Percentiles rank a stretch among this genome's conserved stretches.
phyloP scores from a whole-genome alignment of 2,888 invertebrate species.

The Dyspetes luteomarginatus region DNA sequence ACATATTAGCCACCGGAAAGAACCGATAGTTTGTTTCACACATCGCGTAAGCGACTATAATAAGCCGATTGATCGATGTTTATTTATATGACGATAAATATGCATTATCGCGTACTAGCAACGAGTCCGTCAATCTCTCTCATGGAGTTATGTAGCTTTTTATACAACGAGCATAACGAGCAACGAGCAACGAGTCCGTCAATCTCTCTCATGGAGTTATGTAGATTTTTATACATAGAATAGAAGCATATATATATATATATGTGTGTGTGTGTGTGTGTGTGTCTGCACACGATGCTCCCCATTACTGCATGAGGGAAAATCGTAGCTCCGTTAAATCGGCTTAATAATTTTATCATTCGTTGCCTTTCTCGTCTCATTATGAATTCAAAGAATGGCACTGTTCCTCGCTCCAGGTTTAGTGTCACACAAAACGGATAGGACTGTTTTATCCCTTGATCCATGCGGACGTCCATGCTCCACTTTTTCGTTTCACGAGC shows the following conservation, averaged over 20 bases:
- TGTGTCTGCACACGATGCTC: neutral
- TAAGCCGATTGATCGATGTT: conserved; percentile 52
- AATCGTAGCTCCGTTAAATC: conserved; percentile 30
- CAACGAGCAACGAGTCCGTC: conserved; percentile 23
- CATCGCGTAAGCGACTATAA: conserved; percentile 42
- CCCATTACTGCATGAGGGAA: neutral
- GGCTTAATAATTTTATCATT: conserved; percentile 41
- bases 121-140: conserved; percentile 28
- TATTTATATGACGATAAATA: conserved; percentile 54
- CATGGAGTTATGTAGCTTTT: conserved; percentile 13
- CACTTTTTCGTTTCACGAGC: conserved; percentile 30
- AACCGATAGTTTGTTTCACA: conserved; percentile 23
- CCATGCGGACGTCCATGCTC: conserved; percentile 23
- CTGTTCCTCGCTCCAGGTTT: conserved; percentile 20
- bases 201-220: conserved; percentile 23
- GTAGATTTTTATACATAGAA: neutral
- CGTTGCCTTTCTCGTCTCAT: neutral
- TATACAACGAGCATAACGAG: neutral
- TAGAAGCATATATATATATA: neutral
- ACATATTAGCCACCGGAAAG: conserved; percentile 15
- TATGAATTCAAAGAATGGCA: conserved; percentile 14
- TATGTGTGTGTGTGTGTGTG: neutral
- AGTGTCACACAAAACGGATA: conserved; percentile 39
- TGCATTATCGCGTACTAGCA: conserved; percentile 48
- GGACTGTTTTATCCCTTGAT: conserved; percentile 46